Base-by-base conservation (phyloP, 2,888 invertebrate genomes). In the Temnothorax ravouxi region DNA sequence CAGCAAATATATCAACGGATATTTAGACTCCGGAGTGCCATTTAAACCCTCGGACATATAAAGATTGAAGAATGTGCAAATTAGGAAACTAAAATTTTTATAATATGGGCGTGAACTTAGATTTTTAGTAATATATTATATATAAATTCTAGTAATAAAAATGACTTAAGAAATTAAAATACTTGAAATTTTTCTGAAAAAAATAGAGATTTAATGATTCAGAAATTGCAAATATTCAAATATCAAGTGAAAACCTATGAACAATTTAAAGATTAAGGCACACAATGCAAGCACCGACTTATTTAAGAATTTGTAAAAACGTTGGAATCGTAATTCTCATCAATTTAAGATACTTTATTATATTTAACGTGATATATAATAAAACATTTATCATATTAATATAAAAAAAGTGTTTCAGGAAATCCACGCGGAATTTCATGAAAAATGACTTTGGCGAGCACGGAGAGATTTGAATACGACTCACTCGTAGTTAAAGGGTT, bases 401-500 rank as follows among this genome's bases (percentile, higher is more conserved):
- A 25, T 54, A 9, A n/a, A 21, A 21, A 9, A 29, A 77, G n/a
- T n/a, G n/a, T 44, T 67, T 41, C n/a, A 13, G 38, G 56, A 34
- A 67, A 21, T 56, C 44, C 25, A 6, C n/a, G 44, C 21, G 29
- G 64, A 29, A 66, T 69, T 71, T 79, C 21, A 25, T 69, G 79
- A 80, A 80, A 80, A 80, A 71, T 71, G 59, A 71, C 38, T 71
- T 18, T 18, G 71, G 38, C 71, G 38, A 71, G n/a, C 62, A 18
- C 64, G 41, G 4, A 18, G 59, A 80, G 50, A 80, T 80, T 80
- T 80, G 79, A 59, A 80, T 80, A 71, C 47, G 71, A 59, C 47
- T 80, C 71, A 34, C 59, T 71, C 79, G 71, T 71, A 80, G 71
- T 79, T 79, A 71, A 80, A 79, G 69, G 79, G 71, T 80, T 80